A percentile compares a stretch with the other conserved stretches of the same genome.
phyloP scores from a whole-genome alignment of 2,888 invertebrate genomes.

The Hypercompe scribonia region DNA sequence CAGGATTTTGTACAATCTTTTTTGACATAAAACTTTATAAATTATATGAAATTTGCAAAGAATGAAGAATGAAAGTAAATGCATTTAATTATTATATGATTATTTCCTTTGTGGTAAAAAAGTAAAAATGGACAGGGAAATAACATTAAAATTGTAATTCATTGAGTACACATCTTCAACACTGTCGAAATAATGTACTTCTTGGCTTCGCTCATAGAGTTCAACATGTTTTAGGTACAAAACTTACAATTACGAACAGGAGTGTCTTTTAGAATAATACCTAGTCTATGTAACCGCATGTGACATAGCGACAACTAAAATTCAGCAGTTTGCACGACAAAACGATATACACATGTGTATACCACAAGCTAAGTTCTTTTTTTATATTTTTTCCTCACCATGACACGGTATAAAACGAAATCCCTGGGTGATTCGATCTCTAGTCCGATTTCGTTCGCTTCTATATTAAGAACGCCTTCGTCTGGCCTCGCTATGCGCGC shows the following conservation, averaged over 20 bases:
- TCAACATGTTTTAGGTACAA: not conserved
- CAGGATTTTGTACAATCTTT: too few relatives aligned
- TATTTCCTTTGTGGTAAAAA: too few relatives aligned
- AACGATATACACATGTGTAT: constrained; percentile 51
- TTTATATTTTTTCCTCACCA: constrained; percentile 55
- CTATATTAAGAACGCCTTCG: constrained; percentile 83
- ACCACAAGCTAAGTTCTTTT: constrained; percentile 54
- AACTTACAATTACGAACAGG: not conserved
- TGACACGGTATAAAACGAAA: constrained; percentile 68
- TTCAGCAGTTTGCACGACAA: not conserved
- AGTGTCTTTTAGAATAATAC: not conserved
- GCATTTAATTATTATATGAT: too few relatives aligned
- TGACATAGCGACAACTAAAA: constrained; percentile 25
- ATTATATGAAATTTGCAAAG: too few relatives aligned
- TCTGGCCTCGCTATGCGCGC: constrained; percentile 79
- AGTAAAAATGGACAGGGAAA: too few relatives aligned
- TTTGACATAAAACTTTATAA: too few relatives aligned
- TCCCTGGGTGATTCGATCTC: constrained; percentile 72
- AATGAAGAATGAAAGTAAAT: too few relatives aligned
- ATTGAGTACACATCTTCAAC: not conserved
- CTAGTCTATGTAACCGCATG: constrained; percentile 38
- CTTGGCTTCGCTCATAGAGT: not conserved
- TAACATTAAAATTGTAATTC: not conserved
- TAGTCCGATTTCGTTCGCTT: constrained; percentile 75
- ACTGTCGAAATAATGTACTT: not conserved